Percentiles rank a stretch among this genome's conserved stretches.
phyloP scores from a whole-genome alignment of 2,888 invertebrate genomes.

The Cyaniris semiargus region DNA sequence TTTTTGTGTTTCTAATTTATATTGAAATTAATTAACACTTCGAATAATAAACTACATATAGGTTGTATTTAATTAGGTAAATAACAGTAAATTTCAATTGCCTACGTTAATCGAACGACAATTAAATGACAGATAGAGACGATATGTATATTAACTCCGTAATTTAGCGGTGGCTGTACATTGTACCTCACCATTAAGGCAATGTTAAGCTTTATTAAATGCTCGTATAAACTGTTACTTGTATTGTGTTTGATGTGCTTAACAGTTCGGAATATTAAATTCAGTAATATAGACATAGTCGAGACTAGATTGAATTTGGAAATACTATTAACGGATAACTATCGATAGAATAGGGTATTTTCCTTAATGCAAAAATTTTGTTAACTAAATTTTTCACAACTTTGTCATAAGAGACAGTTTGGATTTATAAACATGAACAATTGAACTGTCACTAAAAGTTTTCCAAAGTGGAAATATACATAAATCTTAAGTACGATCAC shows the following conservation, averaged over 20 bases:
- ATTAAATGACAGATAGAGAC: slow-evolving; percentile 19
- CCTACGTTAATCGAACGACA: neutral
- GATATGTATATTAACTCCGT: slow-evolving; percentile 7
- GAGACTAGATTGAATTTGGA: neutral
- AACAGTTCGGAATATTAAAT: slow-evolving; percentile 3
- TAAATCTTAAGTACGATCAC: neutral
- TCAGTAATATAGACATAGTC: neutral
- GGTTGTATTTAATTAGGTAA: neutral
- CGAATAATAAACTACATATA: neutral
- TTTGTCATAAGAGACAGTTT: neutral
- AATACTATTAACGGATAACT: neutral
- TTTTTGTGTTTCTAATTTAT: neutral
- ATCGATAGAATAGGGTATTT: neutral
- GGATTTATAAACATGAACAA: neutral
- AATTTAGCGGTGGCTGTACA: slow-evolving; percentile 22
- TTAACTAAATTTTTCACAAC: no score
- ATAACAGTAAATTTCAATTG: slow-evolving; percentile 17
- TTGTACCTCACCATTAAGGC: neutral
- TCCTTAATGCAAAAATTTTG: no score
- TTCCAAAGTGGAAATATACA: neutral
- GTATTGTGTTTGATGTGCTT: slow-evolving; percentile 4
- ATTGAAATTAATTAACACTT: neutral
- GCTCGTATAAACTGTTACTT: slow-evolving; percentile 15
- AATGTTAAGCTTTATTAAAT: slow-evolving; percentile 25
- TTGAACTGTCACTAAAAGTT: neutral